Base-by-base conservation (phyloP, 2,888 invertebrate species). In the Neocrepidodera transversa region DNA sequence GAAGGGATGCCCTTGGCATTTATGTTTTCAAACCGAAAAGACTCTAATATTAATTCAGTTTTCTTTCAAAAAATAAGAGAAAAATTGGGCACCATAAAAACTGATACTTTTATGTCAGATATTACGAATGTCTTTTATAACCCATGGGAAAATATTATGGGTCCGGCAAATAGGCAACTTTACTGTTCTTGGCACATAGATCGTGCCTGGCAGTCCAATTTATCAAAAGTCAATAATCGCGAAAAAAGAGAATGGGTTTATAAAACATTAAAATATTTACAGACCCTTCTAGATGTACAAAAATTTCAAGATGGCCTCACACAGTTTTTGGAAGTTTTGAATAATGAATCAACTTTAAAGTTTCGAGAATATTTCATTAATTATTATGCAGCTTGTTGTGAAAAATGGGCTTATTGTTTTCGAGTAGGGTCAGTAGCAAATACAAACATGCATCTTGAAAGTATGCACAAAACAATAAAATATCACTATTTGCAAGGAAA, bases 91-190 rank as follows among this genome's bases (percentile, higher is more conserved):
- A 1, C 7, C 17, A 43, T 43, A 53, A 20, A 20, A 26, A 43
- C 30, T 28, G n/a, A 43, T 13, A 18, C 18, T 6, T 52, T 52
- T 52, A 52, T 52, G 52, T 42, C 52, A 26, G 52, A 52, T 42
- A 52, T 52, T 23, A 42, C 28, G 13, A 28, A 52, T 42, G 28
- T 26, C 10, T 52, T 28, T 38, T 26, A 16, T 30, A 52, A 52
- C 17, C 20, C 52, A 5, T 52, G 52, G 52, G 10, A 20, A 16
- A 16, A 2, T 42, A n/a, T 42, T 16, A 52, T 42, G 40, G 30
- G 42, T 16, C 14, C 10, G 10, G 17, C 14, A 16, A 20, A 52
- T 13, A 42, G 16, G 17, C 16, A 26, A 35, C 28, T 52, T 10
- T 17, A 20, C 8, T 52, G 30, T 16, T 40, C 52, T 1, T 52